These are phyloP conservation scores for Iselma pallidipennis DNA, from an alignment of 2,888 invertebrate genomes.

Conservation along the genomic window DNA sequence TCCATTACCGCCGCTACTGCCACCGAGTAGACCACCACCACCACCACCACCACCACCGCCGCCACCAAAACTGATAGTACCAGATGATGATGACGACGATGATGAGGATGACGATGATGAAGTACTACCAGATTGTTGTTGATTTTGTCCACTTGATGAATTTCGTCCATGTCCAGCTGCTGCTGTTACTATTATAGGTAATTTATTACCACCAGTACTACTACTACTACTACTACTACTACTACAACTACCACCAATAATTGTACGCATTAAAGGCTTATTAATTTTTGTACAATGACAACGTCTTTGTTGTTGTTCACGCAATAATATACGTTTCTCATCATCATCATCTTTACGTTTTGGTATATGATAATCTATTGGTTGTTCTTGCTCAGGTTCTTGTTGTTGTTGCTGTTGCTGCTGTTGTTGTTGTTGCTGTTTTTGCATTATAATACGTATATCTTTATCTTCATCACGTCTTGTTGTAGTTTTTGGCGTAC, in stretches of 20 bases:
- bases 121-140: not conserved
- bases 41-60: constrained; percentile 58
- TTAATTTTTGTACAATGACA: constrained; percentile 70
- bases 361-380: constrained; percentile 87
- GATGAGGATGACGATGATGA: too few relatives aligned
- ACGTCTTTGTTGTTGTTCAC: constrained; percentile 67
- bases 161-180: not conserved
- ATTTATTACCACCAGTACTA: not conserved
- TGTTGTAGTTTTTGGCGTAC: constrained; percentile 65
- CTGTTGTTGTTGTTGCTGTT: constrained; percentile 31
- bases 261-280: constrained; percentile 59
- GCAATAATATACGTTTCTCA: constrained; percentile 67
- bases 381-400: constrained; percentile 66
- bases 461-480: constrained; percentile 50
- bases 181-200: constrained; percentile 11
- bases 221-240: constrained; percentile 41
- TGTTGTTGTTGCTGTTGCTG: constrained; percentile 22
- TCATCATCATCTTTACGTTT: constrained; percentile 75
- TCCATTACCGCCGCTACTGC: constrained; percentile 75
- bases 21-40: constrained; percentile 60
- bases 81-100: constrained; percentile 7
- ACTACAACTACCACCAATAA: constrained; percentile 39
- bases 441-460: constrained; percentile 30
- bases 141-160: not conserved
- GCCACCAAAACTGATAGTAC: constrained; percentile 46